These are phyloP conservation scores for Prietella phreatophila DNA, from an alignment of 2,113 vertebrate species.

Conservation along the genomic window DNA sequence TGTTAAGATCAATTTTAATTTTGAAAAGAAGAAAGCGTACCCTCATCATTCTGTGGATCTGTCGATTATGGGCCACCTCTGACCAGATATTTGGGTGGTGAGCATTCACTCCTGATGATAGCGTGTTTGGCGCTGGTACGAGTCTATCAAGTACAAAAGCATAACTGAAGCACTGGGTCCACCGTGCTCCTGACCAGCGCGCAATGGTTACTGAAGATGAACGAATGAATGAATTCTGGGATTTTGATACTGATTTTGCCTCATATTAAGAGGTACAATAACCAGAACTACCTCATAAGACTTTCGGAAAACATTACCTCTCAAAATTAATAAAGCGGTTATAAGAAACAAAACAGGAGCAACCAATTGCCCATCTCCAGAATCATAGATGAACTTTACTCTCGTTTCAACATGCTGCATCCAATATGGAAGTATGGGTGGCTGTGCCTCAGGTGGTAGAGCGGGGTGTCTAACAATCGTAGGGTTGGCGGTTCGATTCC, in stretches of 20 bases:
- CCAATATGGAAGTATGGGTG: too few species aligned
- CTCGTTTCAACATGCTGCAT: neutral
- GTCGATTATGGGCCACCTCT: neutral
- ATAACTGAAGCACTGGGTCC: neutral
- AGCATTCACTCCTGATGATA: neutral
- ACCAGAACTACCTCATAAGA: neutral
- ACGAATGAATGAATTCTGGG: neutral
- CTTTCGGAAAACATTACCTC: neutral
- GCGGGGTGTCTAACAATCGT: too few species aligned
- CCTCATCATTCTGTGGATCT: neutral
- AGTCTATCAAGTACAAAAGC: neutral
- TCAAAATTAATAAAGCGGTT: neutral
- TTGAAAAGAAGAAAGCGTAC: neutral
- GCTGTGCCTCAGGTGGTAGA: too few species aligned
- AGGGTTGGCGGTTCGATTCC: too few species aligned
- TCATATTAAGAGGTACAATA: neutral
- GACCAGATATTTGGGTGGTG: neutral
- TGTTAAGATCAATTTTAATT: neutral
- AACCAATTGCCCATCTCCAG: neutral
- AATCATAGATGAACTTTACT: neutral
- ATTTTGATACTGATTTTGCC: too few species aligned
- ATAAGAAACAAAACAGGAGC: neutral
- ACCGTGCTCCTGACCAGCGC: neutral
- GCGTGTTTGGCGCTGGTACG: neutral
- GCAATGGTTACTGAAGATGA: neutral